A percentile compares a stretch with the other conserved stretches of the same genome.
These are phyloP conservation scores for Hemicentrotus pulcherrimus DNA, from an alignment of 35 echinoderm and acorn worm genomes.

Conservation along the genomic window DNA sequence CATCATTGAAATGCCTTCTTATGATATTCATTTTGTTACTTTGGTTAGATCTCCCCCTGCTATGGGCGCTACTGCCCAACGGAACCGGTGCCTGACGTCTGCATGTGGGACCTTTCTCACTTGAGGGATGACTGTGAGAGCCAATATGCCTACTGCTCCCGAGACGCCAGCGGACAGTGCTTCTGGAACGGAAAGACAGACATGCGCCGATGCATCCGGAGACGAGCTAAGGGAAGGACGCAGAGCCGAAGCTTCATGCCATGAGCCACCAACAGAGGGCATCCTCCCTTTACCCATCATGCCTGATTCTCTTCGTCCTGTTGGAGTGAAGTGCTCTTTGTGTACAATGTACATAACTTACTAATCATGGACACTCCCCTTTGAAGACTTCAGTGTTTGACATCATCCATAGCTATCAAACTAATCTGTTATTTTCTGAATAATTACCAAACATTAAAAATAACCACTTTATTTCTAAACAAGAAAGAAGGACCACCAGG, in stretches of 20 bases:
- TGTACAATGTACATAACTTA: conserved; percentile 51
- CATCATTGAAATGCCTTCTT: background rate
- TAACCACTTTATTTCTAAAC: background rate
- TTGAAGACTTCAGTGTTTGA: background rate
- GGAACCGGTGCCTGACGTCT: background rate
- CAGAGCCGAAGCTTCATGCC: conserved; percentile 30
- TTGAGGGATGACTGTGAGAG: conserved; percentile 51
- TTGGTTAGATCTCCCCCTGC: conserved; percentile 50
- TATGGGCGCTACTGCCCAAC: conserved; percentile 55
- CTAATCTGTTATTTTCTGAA: background rate
- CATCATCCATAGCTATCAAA: background rate
- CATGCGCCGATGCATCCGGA: conserved; percentile 47
- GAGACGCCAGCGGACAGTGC: conserved; percentile 51
- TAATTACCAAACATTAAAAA: background rate
- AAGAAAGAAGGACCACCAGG: background rate
- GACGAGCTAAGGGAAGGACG: background rate
- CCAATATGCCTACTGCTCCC: conserved; percentile 54
- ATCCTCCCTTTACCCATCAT: background rate
- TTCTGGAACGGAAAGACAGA: conserved; percentile 72
- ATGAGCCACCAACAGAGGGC: background rate
- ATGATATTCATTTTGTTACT: background rate
- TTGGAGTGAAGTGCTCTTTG: conserved; percentile 26
- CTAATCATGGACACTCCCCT: conserved; percentile 18
- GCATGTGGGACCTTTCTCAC: conserved; percentile 50
- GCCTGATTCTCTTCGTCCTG: conserved; percentile 23